A percentile compares a stretch with the other conserved stretches of the same genome.
phyloP scores from a whole-genome alignment of 2,888 invertebrate genomes.

The Amblyjoppa proteus region DNA sequence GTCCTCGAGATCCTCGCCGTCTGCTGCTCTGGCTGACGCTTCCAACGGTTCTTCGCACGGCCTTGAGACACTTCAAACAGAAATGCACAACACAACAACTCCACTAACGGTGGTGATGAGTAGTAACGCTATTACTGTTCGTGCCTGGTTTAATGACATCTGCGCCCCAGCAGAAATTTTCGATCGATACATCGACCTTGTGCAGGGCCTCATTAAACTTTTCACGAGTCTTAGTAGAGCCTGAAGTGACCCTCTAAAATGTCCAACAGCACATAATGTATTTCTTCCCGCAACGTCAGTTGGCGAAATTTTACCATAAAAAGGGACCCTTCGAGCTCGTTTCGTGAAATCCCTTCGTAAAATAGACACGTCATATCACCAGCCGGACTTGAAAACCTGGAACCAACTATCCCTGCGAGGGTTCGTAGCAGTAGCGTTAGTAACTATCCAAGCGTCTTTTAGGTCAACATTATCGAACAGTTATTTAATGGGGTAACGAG shows the following conservation, averaged over 20 bases:
- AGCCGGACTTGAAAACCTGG: background rate
- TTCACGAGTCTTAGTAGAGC: background rate
- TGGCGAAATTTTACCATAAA: too few species aligned
- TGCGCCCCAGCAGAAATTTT: background rate
- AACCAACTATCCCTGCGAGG: background rate
- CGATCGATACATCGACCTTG: background rate
- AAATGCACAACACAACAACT: constrained; percentile 36
- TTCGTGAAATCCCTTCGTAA: too few species aligned
- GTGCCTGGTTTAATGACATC: constrained; percentile 5
- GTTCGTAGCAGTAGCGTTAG: too few species aligned
- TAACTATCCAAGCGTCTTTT: background rate
- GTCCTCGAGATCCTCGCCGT: constrained; percentile 52
- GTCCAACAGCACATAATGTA: background rate
- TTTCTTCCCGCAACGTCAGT: background rate
- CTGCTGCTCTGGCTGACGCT: constrained; percentile 27
- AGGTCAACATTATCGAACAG: background rate
- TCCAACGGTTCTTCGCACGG: constrained; percentile 18
- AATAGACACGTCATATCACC: too few species aligned
- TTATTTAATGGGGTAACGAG: background rate
- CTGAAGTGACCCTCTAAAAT: too few species aligned
- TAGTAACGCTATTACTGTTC: constrained; percentile 8
- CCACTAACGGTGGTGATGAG: background rate
- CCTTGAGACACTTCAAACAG: constrained; percentile 46
- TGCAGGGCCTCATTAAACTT: background rate
- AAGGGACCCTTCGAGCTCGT: too few species aligned